Evolutionary conservation across 2,888 invertebrate species (phyloP).

Genomic region (Orthonychiurus folsomi): DNA sequence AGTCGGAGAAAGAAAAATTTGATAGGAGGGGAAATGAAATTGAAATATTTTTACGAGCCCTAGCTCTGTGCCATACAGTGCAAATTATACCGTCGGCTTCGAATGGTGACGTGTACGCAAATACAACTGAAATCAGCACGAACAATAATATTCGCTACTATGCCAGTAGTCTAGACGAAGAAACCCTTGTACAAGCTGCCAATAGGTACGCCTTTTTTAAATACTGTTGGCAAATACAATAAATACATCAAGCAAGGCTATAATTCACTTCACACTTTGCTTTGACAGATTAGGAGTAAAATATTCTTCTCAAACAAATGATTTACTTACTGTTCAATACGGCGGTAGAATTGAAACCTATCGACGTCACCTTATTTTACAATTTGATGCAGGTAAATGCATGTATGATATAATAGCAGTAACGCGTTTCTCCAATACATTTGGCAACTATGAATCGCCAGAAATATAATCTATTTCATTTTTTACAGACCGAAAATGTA

Average conservation of each 20-base stretch:
- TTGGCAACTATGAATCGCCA: too few relatives aligned
- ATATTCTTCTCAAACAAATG: constrained; percentile 47
- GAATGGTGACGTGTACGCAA: too few relatives aligned
- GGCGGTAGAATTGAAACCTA: constrained; percentile 48
- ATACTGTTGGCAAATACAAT: background rate
- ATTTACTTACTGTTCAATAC: constrained; percentile 46
- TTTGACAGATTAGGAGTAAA: constrained; percentile 50
- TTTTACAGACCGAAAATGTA: constrained; percentile 64
- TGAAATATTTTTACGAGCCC: constrained; percentile 61
- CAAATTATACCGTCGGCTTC: constrained; percentile 51
- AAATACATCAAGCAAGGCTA: background rate
- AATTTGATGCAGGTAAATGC: constrained; percentile 63
- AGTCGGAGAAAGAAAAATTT: background rate
- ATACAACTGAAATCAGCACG: background rate
- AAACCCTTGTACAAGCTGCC: constrained; percentile 80
- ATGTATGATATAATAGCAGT: constrained; percentile 2
- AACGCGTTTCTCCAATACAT: background rate
- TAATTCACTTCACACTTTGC: too few relatives aligned
- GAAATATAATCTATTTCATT: constrained; percentile 6
- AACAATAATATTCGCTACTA: constrained; percentile 48
- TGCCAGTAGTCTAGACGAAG: constrained; percentile 87
- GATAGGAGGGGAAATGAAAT: constrained; percentile 47
- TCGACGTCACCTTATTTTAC: constrained; percentile 65
- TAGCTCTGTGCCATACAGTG: constrained; percentile 70
- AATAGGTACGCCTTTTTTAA: constrained; percentile 54